Evolutionary conservation across 2,113 vertebrate genomes (phyloP).

Genomic region (Morone saxatilis): DNA sequence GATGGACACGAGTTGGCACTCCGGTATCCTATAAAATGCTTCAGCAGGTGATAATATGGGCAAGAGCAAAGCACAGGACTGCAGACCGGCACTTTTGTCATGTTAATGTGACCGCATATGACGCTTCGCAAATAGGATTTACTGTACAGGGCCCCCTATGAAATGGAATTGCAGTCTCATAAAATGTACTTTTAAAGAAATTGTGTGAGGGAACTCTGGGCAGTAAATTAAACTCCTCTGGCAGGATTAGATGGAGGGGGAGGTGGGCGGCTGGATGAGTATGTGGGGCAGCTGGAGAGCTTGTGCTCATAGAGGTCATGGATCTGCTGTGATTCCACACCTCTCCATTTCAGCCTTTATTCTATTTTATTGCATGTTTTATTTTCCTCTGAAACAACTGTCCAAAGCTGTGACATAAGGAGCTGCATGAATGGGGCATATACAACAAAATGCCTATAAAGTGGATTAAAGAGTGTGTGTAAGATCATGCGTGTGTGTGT

Average conservation of each 20-base stretch:
- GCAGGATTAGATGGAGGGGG: conserved; percentile 79
- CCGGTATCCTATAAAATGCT: conserved; percentile 74
- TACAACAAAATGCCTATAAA: conserved; percentile 25
- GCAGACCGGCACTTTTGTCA: conserved; percentile 82
- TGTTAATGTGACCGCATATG: conserved; percentile 83
- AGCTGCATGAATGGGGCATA: background rate
- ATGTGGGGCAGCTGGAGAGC: conserved; percentile 61
- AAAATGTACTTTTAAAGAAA: conserved; percentile 87
- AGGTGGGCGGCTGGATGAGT: conserved; percentile 57
- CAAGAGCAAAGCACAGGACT: conserved; percentile 72
- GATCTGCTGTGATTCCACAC: conserved; percentile 62
- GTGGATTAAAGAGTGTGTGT: conserved; percentile 10
- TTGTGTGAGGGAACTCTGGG: conserved; percentile 82
- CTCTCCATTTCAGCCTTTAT: conserved; percentile 46
- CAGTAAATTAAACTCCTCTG: conserved; percentile 85
- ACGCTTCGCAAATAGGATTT: conserved; percentile 86
- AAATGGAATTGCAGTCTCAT: conserved; percentile 86
- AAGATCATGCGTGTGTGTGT: background rate
- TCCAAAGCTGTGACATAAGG: background rate
- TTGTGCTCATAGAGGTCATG: conserved; percentile 60
- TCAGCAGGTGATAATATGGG: conserved; percentile 76
- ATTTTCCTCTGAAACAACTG: conserved; percentile 45
- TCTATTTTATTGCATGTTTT: conserved; percentile 44
- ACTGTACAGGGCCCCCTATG: conserved; percentile 78
- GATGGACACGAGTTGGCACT: conserved; percentile 71